Evolutionary conservation across 2,113 vertebrate genomes (phyloP).

Genomic region (Tauraco erythrolophus): DNA sequence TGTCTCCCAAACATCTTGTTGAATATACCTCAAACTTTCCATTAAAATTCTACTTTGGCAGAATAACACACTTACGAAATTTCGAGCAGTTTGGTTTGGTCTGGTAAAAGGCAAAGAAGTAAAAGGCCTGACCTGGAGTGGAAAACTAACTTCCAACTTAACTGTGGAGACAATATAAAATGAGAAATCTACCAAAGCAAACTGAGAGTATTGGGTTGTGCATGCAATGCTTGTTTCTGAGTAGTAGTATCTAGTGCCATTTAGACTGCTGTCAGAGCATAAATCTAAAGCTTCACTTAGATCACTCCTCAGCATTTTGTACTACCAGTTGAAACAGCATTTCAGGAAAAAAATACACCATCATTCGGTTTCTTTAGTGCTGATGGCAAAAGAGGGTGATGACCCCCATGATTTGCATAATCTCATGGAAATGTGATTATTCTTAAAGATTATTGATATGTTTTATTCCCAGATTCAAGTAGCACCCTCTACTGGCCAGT

Average conservation of each 20-base stretch:
- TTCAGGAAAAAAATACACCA: neutral
- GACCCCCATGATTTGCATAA: neutral
- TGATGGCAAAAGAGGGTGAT: neutral
- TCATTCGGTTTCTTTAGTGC: neutral
- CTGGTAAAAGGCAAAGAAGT: neutral
- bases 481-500: constrained; percentile 14
- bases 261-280: neutral
- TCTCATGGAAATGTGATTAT: neutral
- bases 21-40: constrained; percentile 44
- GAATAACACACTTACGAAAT: neutral
- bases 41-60: constrained; percentile 28
- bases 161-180: neutral
- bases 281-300: neutral
- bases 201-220: neutral
- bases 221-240: neutral
- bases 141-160: neutral
- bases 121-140: neutral
- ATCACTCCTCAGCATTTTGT: neutral
- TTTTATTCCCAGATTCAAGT: constrained; percentile 1
- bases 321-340: neutral
- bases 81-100: neutral
- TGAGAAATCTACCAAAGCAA: neutral
- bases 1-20: constrained; percentile 30
- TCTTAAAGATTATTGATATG: neutral
- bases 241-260: neutral